These are phyloP conservation scores for Heptranchias perlo DNA, from an alignment of 2,113 vertebrate species.

Conservation along the genomic window DNA sequence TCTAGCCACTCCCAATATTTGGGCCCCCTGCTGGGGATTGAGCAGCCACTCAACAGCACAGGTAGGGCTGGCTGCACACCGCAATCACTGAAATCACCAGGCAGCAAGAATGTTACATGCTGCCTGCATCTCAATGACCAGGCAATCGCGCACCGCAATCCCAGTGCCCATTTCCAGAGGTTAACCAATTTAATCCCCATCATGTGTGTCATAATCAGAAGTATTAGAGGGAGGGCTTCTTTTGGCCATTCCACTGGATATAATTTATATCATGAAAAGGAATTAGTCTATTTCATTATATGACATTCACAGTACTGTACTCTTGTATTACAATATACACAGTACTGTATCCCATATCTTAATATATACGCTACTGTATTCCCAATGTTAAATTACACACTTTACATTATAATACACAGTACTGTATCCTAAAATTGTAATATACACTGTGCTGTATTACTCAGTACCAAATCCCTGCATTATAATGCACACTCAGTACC, in stretches of 20 bases:
- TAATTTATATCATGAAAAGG: neutral
- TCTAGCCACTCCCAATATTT: too few relatives aligned
- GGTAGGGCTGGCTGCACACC: too few relatives aligned
- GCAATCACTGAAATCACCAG: too few relatives aligned
- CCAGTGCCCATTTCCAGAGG: too few relatives aligned
- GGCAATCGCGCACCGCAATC: too few relatives aligned
- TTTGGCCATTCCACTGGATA: neutral
- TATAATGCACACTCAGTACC: too few relatives aligned
- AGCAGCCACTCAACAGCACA: too few relatives aligned
- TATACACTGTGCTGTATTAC: neutral
- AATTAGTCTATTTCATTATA: neutral
- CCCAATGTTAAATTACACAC: neutral
- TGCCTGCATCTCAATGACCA: too few relatives aligned
- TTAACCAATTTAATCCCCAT: too few relatives aligned
- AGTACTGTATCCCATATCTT: neutral
- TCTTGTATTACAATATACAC: neutral
- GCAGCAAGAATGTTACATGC: too few relatives aligned
- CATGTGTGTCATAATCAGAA: neutral
- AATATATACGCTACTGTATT: neutral
- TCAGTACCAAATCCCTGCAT: too few relatives aligned
- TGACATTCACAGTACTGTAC: neutral
- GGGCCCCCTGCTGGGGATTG: too few relatives aligned
- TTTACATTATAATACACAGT: neutral
- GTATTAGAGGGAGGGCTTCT: neutral
- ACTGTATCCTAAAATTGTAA: neutral